Percentiles rank a stretch among this genome's conserved stretches.
These are phyloP conservation scores for Endotricha flammealis DNA, from an alignment of 2,888 invertebrate genomes.

Conservation along the genomic window DNA sequence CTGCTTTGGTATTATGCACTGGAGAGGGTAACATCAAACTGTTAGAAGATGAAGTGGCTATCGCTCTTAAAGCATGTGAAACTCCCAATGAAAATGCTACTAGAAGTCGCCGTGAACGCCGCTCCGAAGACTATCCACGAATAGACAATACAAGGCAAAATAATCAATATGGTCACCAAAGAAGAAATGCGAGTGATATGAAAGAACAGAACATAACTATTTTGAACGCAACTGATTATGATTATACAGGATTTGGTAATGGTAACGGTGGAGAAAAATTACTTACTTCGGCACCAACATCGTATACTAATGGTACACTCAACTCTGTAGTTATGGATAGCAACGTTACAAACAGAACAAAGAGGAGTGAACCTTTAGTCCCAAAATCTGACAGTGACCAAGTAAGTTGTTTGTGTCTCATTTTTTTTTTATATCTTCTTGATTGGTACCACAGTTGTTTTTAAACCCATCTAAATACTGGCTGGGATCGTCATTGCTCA, in stretches of 20 bases:
- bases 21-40: conserved; percentile 63
- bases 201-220: conserved; percentile 37
- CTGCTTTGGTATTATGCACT: conserved; percentile 36
- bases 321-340: conserved; percentile 19
- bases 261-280: conserved; percentile 37
- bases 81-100: conserved; percentile 20
- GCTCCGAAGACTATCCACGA: conserved; percentile 33
- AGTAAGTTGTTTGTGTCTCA: conserved; percentile 39
- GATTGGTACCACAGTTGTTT: too few relatives aligned
- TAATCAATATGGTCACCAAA: conserved; percentile 49
- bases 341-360: conserved; percentile 30
- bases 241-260: conserved; percentile 37
- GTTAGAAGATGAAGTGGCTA: conserved; percentile 58
- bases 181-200: conserved; percentile 38
- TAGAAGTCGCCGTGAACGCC: conserved; percentile 30
- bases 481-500: too few relatives aligned
- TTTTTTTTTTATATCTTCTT: too few relatives aligned
- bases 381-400: conserved; percentile 46
- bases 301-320: conserved; percentile 22
- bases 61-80: conserved; percentile 50
- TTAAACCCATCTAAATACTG: too few relatives aligned
- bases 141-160: conserved; percentile 35
- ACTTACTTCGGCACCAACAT: conserved; percentile 31
- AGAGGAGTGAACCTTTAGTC: conserved; percentile 46
- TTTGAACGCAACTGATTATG: conserved; percentile 47